Base-by-base conservation (phyloP, 2,888 invertebrate species). In the Alloscopus bannaensis region DNA sequence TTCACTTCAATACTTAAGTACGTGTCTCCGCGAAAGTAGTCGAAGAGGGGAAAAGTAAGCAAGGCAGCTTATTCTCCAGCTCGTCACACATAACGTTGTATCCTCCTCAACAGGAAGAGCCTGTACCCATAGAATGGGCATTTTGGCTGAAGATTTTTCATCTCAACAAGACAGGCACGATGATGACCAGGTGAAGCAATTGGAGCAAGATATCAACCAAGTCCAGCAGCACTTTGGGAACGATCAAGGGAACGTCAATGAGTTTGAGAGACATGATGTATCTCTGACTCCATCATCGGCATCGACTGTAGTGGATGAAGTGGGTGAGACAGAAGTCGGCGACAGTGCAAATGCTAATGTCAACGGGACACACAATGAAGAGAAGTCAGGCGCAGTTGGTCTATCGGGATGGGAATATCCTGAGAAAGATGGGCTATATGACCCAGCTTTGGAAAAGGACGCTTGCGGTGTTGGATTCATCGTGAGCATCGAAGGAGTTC, bases 401-500 rank as follows among this genome's bases (percentile, higher is more conserved):
- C 18, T 70, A 24, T 70, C 45, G 59, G 70, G 70, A 52, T 87
- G 87, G 87, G 86, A 90, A 75, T 87, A 86, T 68, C 95, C 95
- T 88, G 90, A 91, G 88, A 93, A 94, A 90, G 93, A 94, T 91
- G 96, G 98, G 90, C 93, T 99, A 88, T 99, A 99, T 91, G 95
- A 97, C 91, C 98, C 99, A 80, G 92, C 92, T 88, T 93, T 94
- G 89, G 99, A 99, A 91, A 95, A 94, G 89, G 99, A 98, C 88
- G 97, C 99, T 84, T 99, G 99, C 89, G 99, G 99, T 85, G 99
- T 99, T 88, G 99, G 99, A 87, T 99, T 98, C 90, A 96, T 99
- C 87, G 99, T 97, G 88, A 95, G 96, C 89, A 98, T 99, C 90
- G 97, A 99, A 91, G 99, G 99, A 86, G 92, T 92, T 88, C 92